Conservation (phyloP, 2,113 vertebrate species). For the Lota lota region DNA sequence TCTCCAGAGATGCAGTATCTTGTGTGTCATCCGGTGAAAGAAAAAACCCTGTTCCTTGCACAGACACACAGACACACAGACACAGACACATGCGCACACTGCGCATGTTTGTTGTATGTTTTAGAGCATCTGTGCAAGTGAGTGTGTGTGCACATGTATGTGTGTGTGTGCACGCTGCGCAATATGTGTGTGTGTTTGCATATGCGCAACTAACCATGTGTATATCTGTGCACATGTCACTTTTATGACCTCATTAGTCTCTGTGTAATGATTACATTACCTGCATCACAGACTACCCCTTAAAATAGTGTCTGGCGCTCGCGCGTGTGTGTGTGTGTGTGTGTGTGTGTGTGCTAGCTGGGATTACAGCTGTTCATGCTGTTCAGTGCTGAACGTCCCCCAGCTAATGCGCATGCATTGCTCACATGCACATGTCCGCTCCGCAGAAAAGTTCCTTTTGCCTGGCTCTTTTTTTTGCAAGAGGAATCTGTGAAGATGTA, state of each 20-base stretch:
- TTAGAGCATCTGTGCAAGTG: not conserved
- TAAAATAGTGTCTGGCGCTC: slow-evolving; percentile 6
- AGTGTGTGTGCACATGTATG: not conserved
- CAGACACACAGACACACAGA: not conserved
- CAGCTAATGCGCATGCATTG: no score
- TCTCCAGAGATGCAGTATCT: no score
- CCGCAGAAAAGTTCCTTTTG: no score
- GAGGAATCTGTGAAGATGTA: no score
- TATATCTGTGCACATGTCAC: slow-evolving; percentile 20
- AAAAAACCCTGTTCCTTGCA: no score
- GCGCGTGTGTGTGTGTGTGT: not conserved
- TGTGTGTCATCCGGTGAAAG: no score
- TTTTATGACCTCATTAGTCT: slow-evolving; percentile 53
- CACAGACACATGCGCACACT: not conserved
- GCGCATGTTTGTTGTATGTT: no score
- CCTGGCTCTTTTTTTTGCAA: no score
- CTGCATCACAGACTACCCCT: slow-evolving; percentile 19
- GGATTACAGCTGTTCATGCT: no score
- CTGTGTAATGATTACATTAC: slow-evolving; percentile 50
- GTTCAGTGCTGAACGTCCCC: no score
- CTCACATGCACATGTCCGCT: no score
- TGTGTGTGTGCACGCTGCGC: not conserved
- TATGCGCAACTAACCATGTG: not conserved
- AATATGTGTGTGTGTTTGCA: no score
- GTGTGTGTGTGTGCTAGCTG: not conserved